Evolutionary conservation across 92 coral and sea anemone genomes (phyloP), one percentile per base, ranked within the genome.

Genomic region (Actinernus sp.): DNA sequence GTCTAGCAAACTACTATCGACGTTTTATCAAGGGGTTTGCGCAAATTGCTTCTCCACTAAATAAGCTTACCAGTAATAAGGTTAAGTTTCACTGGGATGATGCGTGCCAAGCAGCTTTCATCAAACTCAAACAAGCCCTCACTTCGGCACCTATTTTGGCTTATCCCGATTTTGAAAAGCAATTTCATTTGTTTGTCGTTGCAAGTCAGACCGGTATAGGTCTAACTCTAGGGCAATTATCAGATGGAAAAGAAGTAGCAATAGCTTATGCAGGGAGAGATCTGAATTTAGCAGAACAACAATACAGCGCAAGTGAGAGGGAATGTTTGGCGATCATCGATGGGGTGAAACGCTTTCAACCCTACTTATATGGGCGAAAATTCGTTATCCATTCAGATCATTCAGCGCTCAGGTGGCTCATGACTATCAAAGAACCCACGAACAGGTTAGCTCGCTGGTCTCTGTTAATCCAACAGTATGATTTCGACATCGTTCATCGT

Each of bases 391-490:
- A 71, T 31, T 79, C 92, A 0, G 85, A 60, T 31, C 84, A 77
- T 46, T 48, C 58, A 14, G 40, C 68, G 1, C 73, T 85, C 14
- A 48, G 57, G 12, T 78, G 86, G 81, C 34, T 84, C 7, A 79
- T 84, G 86, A 17, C 27, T 11, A 53, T 77, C 2, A 29, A 58
- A 10, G 85, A 78, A 4, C 40, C 68, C 2, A 32, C 59, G 2
- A 83, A 83, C 2, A 2, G 85, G 1, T 46, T 82, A 3, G 71
- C 85, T 2, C 37, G 89, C 10, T 84, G 82, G 91, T 56, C 91
- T 4, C 51, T 84, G 1, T 32, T 62, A 1, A n/a, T n/a, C n/a
- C 91, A 79, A 29, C 74, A 68, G n/a, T 54, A 69, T 18, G 77
- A 84, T 34, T 84, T 84, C 28, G 74, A 60, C 2, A 80, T 84